Conservation (phyloP, 2,797 vertebrate species). For the Chromobotia macracanthus region DNA sequence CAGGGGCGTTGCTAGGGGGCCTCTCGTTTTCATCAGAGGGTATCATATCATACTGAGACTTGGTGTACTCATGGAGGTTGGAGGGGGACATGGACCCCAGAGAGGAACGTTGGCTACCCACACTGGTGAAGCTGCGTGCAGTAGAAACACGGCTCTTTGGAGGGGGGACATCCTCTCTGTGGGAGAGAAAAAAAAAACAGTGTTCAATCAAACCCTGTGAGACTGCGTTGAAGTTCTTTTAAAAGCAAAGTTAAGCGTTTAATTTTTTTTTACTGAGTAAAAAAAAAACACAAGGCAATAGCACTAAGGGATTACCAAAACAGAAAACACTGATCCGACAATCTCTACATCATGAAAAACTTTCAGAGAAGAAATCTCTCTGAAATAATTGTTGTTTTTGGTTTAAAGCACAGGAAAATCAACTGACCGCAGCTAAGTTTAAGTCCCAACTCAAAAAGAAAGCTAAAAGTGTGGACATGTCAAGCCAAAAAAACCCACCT, state of each 20-base stretch:
- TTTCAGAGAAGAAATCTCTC: neutral
- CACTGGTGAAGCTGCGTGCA: conserved; percentile 87
- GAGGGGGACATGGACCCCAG: conserved; percentile 97
- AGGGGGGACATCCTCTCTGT: conserved; percentile 94
- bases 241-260: neutral
- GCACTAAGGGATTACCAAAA: neutral
- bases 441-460: too few species aligned
- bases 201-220: conserved; percentile 1
- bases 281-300: neutral
- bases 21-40: conserved; percentile 88
- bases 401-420: neutral
- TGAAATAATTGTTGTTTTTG: neutral
- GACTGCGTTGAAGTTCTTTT: too few species aligned
- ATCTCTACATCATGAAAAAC: neutral
- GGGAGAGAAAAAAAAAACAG: conserved; percentile 37
- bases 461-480: neutral
- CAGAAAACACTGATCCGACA: neutral
- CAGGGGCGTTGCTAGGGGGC: conserved; percentile 78
- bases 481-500: neutral
- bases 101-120: conserved; percentile 94
- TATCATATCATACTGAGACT: conserved; percentile 92
- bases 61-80: conserved; percentile 91
- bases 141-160: conserved; percentile 95
- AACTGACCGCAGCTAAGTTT: too few species aligned
- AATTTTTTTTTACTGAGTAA: neutral